phyloP scores from a whole-genome alignment of 2,888 invertebrate species.

The Myathropa florea region DNA sequence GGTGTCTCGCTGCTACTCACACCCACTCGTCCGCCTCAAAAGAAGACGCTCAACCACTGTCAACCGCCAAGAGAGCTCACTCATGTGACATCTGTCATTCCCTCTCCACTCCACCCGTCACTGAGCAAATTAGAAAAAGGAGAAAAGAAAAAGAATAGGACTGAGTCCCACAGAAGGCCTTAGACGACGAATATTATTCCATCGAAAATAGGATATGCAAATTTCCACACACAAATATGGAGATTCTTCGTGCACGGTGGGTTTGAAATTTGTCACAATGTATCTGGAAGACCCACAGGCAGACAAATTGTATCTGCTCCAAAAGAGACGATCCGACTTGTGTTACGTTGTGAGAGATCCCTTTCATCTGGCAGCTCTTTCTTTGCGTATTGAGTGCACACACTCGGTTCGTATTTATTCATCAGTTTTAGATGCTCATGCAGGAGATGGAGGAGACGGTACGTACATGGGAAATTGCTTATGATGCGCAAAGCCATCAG shows the following conservation, averaged over 20 bases:
- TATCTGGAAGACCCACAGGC: not conserved
- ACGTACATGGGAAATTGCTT: conserved; percentile 21
- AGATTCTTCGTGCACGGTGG: conserved; percentile 22
- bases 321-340: not conserved
- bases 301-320: conserved; percentile 29
- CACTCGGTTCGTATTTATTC: conserved; percentile 25
- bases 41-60: too few species aligned
- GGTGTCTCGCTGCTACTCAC: not conserved
- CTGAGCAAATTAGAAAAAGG: not conserved
- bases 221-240: conserved; percentile 50
- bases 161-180: not conserved
- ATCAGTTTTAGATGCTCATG: conserved; percentile 21
- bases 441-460: not conserved
- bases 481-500: conserved; percentile 46
- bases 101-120: not conserved
- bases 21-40: too few species aligned
- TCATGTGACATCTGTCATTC: not conserved
- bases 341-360: conserved; percentile 17
- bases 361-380: conserved; percentile 17
- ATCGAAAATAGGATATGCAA: conserved; percentile 67
- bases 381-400: conserved; percentile 13
- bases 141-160: not conserved
- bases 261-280: conserved; percentile 55
- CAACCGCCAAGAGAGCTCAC: not conserved
- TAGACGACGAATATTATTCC: conserved; percentile 42